These are phyloP conservation scores for Cotesia typhae DNA, from an alignment of 1,140 invertebrate species.

Conservation along the genomic window DNA sequence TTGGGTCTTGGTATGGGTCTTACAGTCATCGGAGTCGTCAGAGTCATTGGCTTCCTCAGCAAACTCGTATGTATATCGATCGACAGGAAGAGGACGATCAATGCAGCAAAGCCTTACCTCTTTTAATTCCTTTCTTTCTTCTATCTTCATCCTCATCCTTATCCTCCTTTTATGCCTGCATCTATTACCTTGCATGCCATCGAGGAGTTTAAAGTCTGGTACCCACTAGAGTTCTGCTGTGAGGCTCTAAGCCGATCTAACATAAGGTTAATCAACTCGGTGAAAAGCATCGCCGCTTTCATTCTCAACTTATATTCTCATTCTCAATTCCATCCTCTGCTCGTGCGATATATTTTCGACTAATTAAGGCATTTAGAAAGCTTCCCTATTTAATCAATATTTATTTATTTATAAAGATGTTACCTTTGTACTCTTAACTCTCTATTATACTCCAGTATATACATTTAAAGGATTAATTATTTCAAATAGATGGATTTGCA, in stretches of 20 bases:
- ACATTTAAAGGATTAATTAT: too few species aligned
- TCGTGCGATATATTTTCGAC: slow-evolving; percentile 27
- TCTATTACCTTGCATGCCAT: slow-evolving; percentile 28
- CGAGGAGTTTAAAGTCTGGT: slow-evolving; percentile 13
- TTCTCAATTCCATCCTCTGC: too few species aligned
- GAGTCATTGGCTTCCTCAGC: not conserved
- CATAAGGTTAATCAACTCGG: slow-evolving; percentile 28
- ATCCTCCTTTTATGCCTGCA: slow-evolving; percentile 14
- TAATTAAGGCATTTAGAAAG: slow-evolving; percentile 32
- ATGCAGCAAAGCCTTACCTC: slow-evolving; percentile 13
- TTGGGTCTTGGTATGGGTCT: too few species aligned
- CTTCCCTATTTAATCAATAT: slow-evolving; percentile 19
- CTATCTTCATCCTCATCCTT: not conserved
- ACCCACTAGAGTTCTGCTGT: not conserved
- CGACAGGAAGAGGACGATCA: slow-evolving; percentile 31
- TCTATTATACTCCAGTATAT: too few species aligned
- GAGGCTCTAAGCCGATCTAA: slow-evolving; percentile 13
- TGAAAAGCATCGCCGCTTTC: slow-evolving; percentile 32
- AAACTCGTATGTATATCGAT: slow-evolving; percentile 25
- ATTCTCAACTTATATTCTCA: not conserved
- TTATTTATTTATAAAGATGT: not conserved
- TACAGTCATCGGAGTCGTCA: too few species aligned
- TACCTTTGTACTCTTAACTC: not conserved
- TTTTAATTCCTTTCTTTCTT: slow-evolving; percentile 3
- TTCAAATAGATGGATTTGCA: too few species aligned